A percentile compares a stretch with the other conserved stretches of the same genome.
These are phyloP conservation scores for Actenoides hombroni DNA, from an alignment of 2,113 vertebrate genomes.

Conservation along the genomic window DNA sequence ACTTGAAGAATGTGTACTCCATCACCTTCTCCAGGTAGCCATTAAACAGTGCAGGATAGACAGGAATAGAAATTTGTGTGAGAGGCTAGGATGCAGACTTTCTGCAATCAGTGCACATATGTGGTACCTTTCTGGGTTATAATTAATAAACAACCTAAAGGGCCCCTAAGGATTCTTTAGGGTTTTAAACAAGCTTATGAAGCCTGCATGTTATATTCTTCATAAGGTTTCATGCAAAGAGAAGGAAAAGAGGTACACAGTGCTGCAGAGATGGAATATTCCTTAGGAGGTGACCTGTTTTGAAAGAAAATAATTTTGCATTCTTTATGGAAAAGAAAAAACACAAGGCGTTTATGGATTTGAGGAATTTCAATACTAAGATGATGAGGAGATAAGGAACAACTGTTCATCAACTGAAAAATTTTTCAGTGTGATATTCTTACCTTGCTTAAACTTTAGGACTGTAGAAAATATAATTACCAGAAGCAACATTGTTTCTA, in stretches of 20 bases:
- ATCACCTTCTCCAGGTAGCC: too few species aligned
- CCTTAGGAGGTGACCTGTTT: slow-evolving; percentile 18
- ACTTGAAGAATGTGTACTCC: too few species aligned
- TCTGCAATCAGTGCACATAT: slow-evolving; percentile 46
- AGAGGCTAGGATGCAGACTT: slow-evolving; percentile 30
- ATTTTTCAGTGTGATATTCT: too few species aligned
- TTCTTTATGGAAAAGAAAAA: not conserved
- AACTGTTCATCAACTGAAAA: too few species aligned
- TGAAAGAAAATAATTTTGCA: slow-evolving; percentile 40
- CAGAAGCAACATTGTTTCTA: too few species aligned
- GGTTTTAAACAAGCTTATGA: slow-evolving; percentile 1
- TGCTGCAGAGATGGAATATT: slow-evolving; percentile 19
- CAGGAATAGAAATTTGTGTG: slow-evolving; percentile 68
- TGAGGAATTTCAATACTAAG: too few species aligned
- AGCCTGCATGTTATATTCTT: slow-evolving; percentile 21
- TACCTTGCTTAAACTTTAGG: too few species aligned
- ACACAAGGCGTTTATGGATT: too few species aligned
- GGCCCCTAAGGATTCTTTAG: slow-evolving; percentile 46
- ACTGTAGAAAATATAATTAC: too few species aligned
- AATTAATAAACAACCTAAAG: slow-evolving; percentile 56
- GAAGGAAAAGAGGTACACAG: not conserved
- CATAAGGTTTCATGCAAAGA: slow-evolving; percentile 3
- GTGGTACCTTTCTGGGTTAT: slow-evolving; percentile 50
- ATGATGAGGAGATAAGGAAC: too few species aligned
- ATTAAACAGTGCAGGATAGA: too few species aligned